phyloP scores from a whole-genome alignment of 2,797 vertebrate genomes.

The Clarias platycephalus region DNA sequence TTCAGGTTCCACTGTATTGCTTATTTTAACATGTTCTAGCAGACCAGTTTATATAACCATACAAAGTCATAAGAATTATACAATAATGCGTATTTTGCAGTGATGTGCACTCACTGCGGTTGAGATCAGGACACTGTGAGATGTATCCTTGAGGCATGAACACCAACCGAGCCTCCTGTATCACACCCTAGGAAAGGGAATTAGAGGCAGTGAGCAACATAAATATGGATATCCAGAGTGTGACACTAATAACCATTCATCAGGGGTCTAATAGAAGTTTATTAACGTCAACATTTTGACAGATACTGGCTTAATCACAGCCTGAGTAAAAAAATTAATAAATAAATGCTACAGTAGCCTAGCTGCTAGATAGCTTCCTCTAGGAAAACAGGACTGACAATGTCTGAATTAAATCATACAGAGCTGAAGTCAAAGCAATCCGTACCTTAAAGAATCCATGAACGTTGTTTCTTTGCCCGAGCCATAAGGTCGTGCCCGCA shows the following conservation, averaged over 20 bases:
- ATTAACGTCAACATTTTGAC: conserved; percentile 30
- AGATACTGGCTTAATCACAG: conserved; percentile 27
- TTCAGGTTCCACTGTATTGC: neutral
- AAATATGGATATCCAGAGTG: neutral
- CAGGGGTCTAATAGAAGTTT: conserved; percentile 12
- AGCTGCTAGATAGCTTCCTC: neutral
- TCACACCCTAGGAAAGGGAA: conserved; percentile 82
- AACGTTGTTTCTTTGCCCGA: conserved; percentile 84
- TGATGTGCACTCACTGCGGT: conserved; percentile 87
- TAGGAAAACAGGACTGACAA: neutral
- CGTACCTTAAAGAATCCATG: conserved; percentile 85
- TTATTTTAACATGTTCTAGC: neutral
- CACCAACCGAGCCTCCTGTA: conserved; percentile 96
- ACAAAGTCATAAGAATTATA: neutral
- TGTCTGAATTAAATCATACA: neutral
- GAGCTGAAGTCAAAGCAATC: neutral
- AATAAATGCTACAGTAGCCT: no score
- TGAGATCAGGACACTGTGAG: conserved; percentile 96
- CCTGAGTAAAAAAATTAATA: neutral
- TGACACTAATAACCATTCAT: conserved; percentile 16
- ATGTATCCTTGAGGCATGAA: conserved; percentile 97
- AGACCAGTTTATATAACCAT: neutral
- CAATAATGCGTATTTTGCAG: neutral
- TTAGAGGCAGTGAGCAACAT: neutral
- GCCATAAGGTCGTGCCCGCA: conserved; percentile 78